Conservation (phyloP, 2,113 vertebrate genomes). For the Sceloporus undulatus region DNA sequence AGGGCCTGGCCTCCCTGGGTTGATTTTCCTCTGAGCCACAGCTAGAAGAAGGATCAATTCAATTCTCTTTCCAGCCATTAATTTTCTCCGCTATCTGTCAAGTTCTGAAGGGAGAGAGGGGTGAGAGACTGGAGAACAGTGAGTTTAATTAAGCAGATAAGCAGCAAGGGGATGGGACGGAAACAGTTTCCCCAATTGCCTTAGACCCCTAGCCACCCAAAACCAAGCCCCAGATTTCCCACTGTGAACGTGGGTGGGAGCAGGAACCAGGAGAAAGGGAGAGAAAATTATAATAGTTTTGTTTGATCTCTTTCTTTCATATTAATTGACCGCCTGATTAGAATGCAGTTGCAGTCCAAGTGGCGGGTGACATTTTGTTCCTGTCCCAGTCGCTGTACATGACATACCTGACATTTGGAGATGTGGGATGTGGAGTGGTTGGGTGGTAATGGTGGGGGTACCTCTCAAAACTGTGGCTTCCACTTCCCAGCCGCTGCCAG, state of each 20-base stretch:
- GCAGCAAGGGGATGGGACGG: not conserved
- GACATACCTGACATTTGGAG: slow-evolving; percentile 27
- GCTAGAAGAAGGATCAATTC: slow-evolving; percentile 31
- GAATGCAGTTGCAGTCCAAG: slow-evolving; percentile 4
- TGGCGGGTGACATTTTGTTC: slow-evolving; percentile 27
- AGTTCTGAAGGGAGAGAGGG: slow-evolving; percentile 18
- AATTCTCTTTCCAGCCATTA: slow-evolving; percentile 46
- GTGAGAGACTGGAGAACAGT: not conserved
- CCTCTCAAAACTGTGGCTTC: slow-evolving; percentile 2
- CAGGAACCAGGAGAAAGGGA: too few relatives aligned
- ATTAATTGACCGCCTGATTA: slow-evolving; percentile 42
- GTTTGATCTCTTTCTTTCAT: slow-evolving; percentile 8
- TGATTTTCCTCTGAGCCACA: slow-evolving; percentile 3
- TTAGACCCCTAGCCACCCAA: not conserved
- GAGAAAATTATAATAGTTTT: slow-evolving; percentile 24
- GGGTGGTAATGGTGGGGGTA: not conserved
- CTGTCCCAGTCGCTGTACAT: not conserved
- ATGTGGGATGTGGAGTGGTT: not conserved
- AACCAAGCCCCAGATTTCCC: not conserved
- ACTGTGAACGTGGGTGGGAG: not conserved
- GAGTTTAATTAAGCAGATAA: slow-evolving; percentile 45
- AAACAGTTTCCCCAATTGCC: not conserved
- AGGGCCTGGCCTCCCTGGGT: not conserved
- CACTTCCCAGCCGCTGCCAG: not conserved
- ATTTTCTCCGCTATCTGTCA: slow-evolving; percentile 49